Evolutionary conservation across 2,888 invertebrate species (phyloP), one percentile per base, ranked within the genome.

Genomic region (Epinotia nisella): DNA sequence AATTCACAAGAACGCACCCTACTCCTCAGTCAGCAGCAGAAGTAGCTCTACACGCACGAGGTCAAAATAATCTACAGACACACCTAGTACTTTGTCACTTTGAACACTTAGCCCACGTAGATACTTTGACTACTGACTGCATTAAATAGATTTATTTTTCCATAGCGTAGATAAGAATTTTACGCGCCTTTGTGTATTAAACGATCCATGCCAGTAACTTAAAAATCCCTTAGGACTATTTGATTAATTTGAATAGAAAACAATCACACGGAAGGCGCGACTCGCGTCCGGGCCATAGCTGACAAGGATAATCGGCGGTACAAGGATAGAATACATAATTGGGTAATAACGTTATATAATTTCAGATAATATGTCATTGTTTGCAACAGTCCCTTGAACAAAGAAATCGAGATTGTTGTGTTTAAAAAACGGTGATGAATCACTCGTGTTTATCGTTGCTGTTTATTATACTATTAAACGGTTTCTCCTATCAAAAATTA

Each of bases 251-350:
- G 59, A 75, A 75, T 72, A 70, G 70, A 74, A 74, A 70, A 74
- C 75, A 75, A 75, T 66, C 66, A 66, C 69, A 29, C 76, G 76
- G 76, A 76, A 76, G 76, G 58, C 55, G 51, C 51, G 67, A 62
- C 19, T 55, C 59, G 41, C 51, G 39, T 55, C 59, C 17, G 49
- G 29, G 45, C 82, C 80, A 77, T 83, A 82, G 68, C 65, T 68
- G 81, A 80, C 85, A 84, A 87, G 86, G 87, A 80, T 85, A 86
- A 86, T 81, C 74, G 78, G 65, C 64, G 41, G 41, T 29, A 75
- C 83, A 79, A 80, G 80, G 77, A 80, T 78, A 74, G 83, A 82
- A 85, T 85, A 78, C 75, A 66, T 83, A 83, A 82, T 81, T 78
- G 71, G 78, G 75, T 76, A 75, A 77, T 73, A 69, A 69, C 62